Percentiles rank a stretch among this genome's conserved stretches.
These are phyloP conservation scores for Pseudococcus jackbeardsleyi DNA, from an alignment of 2,888 invertebrate genomes.

Conservation along the genomic window DNA sequence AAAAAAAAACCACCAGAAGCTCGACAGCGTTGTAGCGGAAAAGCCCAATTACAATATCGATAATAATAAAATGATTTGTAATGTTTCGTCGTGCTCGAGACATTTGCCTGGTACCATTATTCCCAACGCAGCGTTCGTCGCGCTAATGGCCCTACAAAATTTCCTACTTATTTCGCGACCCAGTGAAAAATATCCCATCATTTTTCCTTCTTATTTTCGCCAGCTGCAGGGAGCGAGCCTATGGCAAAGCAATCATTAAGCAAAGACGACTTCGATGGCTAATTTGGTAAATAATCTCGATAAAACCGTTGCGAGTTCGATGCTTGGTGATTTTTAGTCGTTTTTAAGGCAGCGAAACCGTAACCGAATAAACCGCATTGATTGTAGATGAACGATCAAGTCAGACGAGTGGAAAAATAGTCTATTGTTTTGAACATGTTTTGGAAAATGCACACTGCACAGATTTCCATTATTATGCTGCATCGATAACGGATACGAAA, in stretches of 20 bases:
- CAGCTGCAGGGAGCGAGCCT: neutral
- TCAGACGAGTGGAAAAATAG: too few species aligned
- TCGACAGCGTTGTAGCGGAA: neutral
- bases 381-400: too few species aligned
- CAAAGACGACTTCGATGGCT: neutral
- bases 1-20: too few species aligned
- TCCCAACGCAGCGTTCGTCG: neutral
- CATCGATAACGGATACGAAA: too few species aligned
- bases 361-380: too few species aligned
- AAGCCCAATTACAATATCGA: constrained; percentile 45
- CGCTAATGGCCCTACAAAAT: constrained; percentile 14
- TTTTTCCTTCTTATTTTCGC: constrained; percentile 18
- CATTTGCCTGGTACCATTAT: neutral
- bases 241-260: neutral
- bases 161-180: neutral
- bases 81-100: constrained; percentile 23
- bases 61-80: constrained; percentile 40
- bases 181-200: neutral
- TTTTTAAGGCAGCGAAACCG: too few species aligned
- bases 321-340: too few species aligned
- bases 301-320: neutral
- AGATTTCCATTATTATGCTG: too few species aligned
- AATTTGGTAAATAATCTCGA: constrained; percentile 30
- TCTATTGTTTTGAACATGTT: too few species aligned
- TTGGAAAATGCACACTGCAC: too few species aligned